A percentile compares a stretch with the other conserved stretches of the same genome.
phyloP scores from a whole-genome alignment of 2,797 vertebrate species.

The Mionectes olivaceus region DNA sequence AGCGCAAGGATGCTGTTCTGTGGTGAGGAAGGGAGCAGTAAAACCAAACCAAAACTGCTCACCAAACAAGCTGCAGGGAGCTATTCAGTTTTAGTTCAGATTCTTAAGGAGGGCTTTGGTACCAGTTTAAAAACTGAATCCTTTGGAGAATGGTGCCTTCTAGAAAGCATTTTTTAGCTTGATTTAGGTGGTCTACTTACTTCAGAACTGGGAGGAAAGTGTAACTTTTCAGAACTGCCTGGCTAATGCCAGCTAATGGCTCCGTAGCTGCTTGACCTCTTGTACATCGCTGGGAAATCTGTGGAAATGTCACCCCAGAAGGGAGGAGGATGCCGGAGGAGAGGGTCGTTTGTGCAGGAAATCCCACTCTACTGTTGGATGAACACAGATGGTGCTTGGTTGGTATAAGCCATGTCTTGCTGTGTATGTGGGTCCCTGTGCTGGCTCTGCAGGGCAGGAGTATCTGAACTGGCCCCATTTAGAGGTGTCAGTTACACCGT shows the following conservation, averaged over 20 bases:
- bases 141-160: neutral
- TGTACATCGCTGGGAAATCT: neutral
- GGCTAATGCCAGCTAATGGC: neutral
- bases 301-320: neutral
- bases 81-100: neutral
- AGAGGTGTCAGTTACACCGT: accelerated
- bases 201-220: neutral
- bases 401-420: neutral
- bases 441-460: neutral
- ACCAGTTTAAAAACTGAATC: neutral
- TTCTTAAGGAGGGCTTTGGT: neutral
- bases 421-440: accelerated
- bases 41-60: neutral
- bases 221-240: neutral
- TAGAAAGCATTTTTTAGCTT: neutral
- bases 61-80: neutral
- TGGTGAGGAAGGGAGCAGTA: neutral
- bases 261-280: neutral
- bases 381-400: neutral
- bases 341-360: accelerated
- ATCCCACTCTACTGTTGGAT: neutral
- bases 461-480: neutral
- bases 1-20: accelerated
- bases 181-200: neutral
- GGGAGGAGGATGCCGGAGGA: neutral